Evolutionary conservation across 2,888 invertebrate genomes (phyloP), one percentile per base, ranked within the genome.

Genomic region (Sphaeridia pumilis): DNA sequence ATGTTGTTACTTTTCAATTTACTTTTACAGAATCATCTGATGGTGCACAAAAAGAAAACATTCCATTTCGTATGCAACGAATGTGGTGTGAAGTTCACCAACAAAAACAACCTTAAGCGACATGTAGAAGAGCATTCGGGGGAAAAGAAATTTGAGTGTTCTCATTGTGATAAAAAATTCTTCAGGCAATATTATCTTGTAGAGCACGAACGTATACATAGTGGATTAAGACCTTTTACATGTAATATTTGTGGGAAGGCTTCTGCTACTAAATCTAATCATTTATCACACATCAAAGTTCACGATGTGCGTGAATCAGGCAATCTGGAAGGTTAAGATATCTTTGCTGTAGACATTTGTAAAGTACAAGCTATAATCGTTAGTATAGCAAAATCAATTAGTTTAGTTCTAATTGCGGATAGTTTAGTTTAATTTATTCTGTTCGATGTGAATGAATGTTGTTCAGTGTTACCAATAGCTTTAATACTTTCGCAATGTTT

Each of bases 161-260:
- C 78, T 58, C 76, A 79, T 25, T 89, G 88, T 71, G 82, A 82
- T 60, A 88, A 88, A 72, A 79, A 81, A 36, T 89, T 89, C 72
- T 87, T 88, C 69, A 77, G 88, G 43, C 83, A 84, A 57, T 89
- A 89, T 69, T 89, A 89, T 72, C 74, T 90, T 46, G 84, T 85
- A 38, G 88, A 88, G 68, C 89, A 90, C 68, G 79, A 86, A 75
- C 79, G 87, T 62, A 84, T 87, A 48, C 89, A 90, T 68, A 84
- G 83, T 53, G 88, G 88, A 0, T 80, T 67, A n/a, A 71, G 84
- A 49, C 88, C 88, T 28, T 87, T 82, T 71, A 77, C 84, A 0
- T 89, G 89, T 72, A 84, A 84, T 10, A 84, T 89, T 54, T 89
- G 89, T 70, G 88, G 87, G 27, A 89, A 89, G 72, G 83, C 85